Base-by-base conservation (phyloP, 2,888 invertebrate species). In the Cotesia congregata region DNA sequence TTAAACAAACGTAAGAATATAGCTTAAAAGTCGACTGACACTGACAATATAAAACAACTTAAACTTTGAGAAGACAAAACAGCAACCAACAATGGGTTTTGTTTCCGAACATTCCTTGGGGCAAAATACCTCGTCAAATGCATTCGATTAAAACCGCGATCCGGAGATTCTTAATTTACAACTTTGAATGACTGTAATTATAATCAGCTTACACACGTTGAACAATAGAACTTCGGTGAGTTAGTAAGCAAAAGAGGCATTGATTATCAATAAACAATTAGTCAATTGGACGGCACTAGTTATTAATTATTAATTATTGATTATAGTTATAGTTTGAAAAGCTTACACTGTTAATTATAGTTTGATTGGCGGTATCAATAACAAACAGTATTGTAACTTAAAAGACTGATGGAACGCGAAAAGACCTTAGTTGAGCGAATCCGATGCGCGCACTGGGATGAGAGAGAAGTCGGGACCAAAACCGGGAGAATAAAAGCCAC, bases 341-440 rank as follows among this genome's bases (percentile, higher is more conserved):
- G 30, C 30, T 30, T 30, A 30, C 30, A 30, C 30, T 30, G 30
- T 30, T 30, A 30, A 30, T 30, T 30, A 30, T 30, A 30, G 30
- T 30, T 30, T 30, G 3, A 3, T 59, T 4, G 3, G 30, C 20
- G 59, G 15, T 20, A 39, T 39, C 5, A 67, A 38, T 20, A 20
- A 17, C 7, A 62, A 65, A 20, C 7, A 9, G 30, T 20, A 30
- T 3, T 30, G 30, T 20, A 65, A 68, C 40, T 40, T 17, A 41
- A 41, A 68, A 30, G 30, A 30, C 2, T 30, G 30, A 30, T 4
- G 30, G 4, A 30, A 30, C 30, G 30, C 1, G 41, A 50, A 84
- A 85, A 86, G 87, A 86, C 88, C 84, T 86, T 86, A 87, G 86
- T 85, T 85, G 88, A 86, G 87, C 87, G 93, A 93, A 90, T 92